Base-by-base conservation (phyloP, 2,797 vertebrate genomes). In the Enteromius mattozi region DNA sequence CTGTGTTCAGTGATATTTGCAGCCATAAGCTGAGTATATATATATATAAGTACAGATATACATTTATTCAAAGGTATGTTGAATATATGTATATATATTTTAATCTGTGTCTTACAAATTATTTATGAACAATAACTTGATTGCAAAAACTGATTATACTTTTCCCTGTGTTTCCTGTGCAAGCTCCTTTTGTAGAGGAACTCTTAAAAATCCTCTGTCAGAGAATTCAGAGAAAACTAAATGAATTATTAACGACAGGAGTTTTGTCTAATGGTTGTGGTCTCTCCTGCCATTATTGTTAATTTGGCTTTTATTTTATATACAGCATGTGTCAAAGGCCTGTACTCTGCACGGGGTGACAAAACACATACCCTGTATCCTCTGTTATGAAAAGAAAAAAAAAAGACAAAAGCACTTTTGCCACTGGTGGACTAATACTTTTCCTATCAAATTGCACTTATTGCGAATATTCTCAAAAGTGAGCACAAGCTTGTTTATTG, bases 1-100 rank as follows among this genome's bases (percentile, higher is more conserved):
- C 63, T 76, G 54, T 90, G 88, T 88, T 74, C 85, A 35, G 68
- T 74, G 70, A 78, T 84, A 84, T 83, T 61, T 81, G 74, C 85
- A 82, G 80, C 75, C 81, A 86, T 88, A 88, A 83, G 82, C 84
- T 86, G 17, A 78, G n/a, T 42, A 72, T 74, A 54, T 78, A 72
- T 74, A 54, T 78, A 47, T 78, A 82, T 86, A 82, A 56, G 66
- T 84, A 72, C 66, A 79, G 54, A 72, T 84, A 79, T 72, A 84
- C 66, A 72, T 84, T 49, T 79, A 84, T 84, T 84, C 82, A 84
- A 84, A 59, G 19, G 35, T 61, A 45, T 72, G 76, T 79, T 79
- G 76, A 69, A 81, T 86, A 77, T 30, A 81, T 80, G 71, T 72
- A 74, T 81, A 47, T 69, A 35, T 79, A 75, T 76, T 81, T 81